These are phyloP conservation scores for Lepidocyrtinus sp. DNA, from an alignment of 2,888 invertebrate species.

Conservation along the genomic window DNA sequence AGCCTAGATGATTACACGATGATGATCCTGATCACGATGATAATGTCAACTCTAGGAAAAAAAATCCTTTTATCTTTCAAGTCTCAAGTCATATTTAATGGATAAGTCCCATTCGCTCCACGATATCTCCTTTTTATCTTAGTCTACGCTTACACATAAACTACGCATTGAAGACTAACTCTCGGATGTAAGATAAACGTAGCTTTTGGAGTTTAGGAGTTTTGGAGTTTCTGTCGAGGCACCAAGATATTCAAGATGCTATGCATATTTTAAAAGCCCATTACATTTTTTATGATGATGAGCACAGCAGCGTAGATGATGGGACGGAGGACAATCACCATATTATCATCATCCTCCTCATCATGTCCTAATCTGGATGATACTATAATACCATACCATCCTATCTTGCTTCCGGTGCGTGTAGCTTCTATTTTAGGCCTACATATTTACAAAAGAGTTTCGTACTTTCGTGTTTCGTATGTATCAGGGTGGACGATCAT, in stretches of 20 bases:
- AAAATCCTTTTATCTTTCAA: constrained; percentile 7
- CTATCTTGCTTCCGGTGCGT: neutral
- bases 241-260: neutral
- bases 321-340: constrained; percentile 31
- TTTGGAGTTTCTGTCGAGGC: neutral
- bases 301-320: constrained; percentile 21
- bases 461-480: neutral
- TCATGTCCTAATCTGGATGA: constrained; percentile 4
- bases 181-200: neutral
- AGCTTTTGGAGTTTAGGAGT: neutral
- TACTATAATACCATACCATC: neutral
- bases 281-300: constrained; percentile 51
- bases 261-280: constrained; percentile 39
- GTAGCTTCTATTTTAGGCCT: too few relatives aligned
- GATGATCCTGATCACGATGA: constrained; percentile 4
- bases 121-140: neutral
- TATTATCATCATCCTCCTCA: neutral
- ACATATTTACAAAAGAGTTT: neutral
- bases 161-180: neutral
- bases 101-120: constrained; percentile 8
- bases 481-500: constrained; percentile 8
- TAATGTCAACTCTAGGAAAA: neutral
- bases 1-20: neutral
- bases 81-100: constrained; percentile 10
- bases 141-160: neutral